These are phyloP conservation scores for Melanocharis versteri DNA, from an alignment of 2,113 vertebrate genomes.

Conservation along the genomic window DNA sequence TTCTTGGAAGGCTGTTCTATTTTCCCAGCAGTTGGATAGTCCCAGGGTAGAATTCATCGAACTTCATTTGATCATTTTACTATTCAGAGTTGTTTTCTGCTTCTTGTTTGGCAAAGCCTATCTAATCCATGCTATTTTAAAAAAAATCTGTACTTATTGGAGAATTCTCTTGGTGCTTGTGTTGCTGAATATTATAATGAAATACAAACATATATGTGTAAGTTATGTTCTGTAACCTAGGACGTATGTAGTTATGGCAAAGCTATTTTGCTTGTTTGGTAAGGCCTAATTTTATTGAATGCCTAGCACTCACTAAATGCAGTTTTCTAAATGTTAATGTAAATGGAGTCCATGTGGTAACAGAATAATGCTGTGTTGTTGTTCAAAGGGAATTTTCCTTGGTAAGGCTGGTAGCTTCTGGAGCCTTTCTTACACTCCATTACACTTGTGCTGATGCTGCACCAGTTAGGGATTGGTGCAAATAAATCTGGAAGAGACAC, in stretches of 20 bases:
- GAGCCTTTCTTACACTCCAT: neutral
- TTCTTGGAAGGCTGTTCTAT: neutral
- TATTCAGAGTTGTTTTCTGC: neutral
- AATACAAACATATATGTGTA: neutral
- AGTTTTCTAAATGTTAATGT: neutral
- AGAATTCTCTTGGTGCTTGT: neutral
- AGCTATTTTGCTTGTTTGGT: neutral
- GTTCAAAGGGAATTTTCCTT: neutral
- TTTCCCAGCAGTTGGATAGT: neutral
- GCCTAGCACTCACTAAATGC: neutral
- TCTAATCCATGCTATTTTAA: neutral
- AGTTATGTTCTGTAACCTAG: neutral
- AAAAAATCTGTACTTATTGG: neutral
- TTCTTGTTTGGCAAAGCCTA: neutral
- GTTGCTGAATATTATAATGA: neutral
- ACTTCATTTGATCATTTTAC: conserved; percentile 9
- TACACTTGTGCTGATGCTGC: neutral
- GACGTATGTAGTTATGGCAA: neutral
- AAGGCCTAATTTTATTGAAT: neutral
- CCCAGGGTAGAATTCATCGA: neutral
- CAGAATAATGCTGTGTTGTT: neutral
- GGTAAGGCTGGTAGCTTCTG: neutral
- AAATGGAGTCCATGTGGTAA: neutral
- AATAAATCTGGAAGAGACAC: neutral
- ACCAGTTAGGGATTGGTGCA: neutral